Evolutionary conservation across 2,797 vertebrate species (phyloP), one percentile per base, ranked within the genome.

Genomic region (Echeneis naucrates): DNA sequence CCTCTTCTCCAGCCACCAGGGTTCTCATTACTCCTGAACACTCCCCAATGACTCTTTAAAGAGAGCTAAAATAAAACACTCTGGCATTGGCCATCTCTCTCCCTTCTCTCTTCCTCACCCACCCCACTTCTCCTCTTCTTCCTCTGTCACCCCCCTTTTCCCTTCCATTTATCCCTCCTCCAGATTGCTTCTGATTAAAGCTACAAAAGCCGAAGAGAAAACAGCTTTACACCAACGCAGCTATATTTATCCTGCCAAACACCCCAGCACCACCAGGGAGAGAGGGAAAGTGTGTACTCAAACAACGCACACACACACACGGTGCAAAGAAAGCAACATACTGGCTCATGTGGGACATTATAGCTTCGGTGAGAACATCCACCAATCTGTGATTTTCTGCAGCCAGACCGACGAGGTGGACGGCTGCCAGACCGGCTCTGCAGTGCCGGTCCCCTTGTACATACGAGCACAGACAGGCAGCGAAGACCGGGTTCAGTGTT

Each of bases 181-280:
- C 90, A 94, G 92, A 94, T 93, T 93, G 91, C 90, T 94, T 94
- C 93, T 94, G 93, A 94, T 95, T 95, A 94, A 94, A 94, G 91
- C 92, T 93, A 91, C 90, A 93, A 92, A 92, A 92, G 87, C 88
- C 38, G 74, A 89, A 79, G 87, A 92, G 88, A 89, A 88, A 91
- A 91, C 89, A 90, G 91, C 86, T 92, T 92, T 87, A 92, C 92
- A 94, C 92, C 91, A 88, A 94, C 90, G 88, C 86, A 75, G 89
- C 92, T 95, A 94, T 94, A 94, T 94, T 94, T 95, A 94, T 94
- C 90, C 89, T 88, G 87, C 88, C 92, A 91, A 92, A 89, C 89
- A 92, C 82, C 80, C 88, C 84, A 88, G 88, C 87, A 91, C 88
- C 92, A 92, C 86, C 89, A 84, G 91, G 86, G 88, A 93, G 87